These are phyloP conservation scores for Phaenicophaeus curvirostris DNA, from an alignment of 2,797 vertebrate genomes.

Conservation along the genomic window DNA sequence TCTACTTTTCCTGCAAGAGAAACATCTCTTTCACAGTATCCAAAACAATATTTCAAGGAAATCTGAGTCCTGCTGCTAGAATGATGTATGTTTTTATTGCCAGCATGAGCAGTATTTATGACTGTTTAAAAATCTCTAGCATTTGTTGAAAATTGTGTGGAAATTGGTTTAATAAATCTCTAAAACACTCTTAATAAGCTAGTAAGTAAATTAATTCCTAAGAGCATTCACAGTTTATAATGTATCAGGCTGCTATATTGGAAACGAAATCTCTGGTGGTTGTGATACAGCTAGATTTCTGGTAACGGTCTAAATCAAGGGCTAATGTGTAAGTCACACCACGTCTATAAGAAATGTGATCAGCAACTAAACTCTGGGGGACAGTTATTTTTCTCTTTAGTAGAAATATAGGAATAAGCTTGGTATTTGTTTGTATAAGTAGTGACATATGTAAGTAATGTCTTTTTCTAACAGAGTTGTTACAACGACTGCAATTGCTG, in stretches of 20 bases:
- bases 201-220: neutral
- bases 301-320: neutral
- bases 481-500: neutral
- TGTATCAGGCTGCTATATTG: neutral
- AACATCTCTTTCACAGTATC: neutral
- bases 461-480: neutral
- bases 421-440: neutral
- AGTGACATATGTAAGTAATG: neutral
- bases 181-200: neutral
- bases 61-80: neutral
- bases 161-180: neutral
- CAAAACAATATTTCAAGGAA: neutral
- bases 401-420: neutral
- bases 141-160: neutral
- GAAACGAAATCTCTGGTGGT: neutral
- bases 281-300: neutral
- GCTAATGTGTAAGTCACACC: fast-evolving
- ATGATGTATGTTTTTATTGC: neutral
- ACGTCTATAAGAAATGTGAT: fast-evolving
- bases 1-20: neutral
- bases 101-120: neutral
- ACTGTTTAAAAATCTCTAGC: neutral
- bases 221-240: neutral
- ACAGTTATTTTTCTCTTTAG: neutral
- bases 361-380: neutral